Conservation (phyloP, 1,140 invertebrate genomes). For the Bombus turneri region DNA sequence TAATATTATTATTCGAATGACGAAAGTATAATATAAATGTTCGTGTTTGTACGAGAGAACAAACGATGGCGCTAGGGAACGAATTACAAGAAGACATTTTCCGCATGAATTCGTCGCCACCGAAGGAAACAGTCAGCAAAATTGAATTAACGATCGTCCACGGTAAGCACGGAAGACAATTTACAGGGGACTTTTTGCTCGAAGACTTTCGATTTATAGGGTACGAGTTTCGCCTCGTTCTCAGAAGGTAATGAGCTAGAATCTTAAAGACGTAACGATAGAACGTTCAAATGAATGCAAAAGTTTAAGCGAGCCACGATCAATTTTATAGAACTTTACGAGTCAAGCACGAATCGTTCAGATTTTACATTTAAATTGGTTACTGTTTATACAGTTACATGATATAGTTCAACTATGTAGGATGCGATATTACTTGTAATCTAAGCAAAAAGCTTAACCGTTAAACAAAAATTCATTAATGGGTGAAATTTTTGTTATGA, state of each 20-base stretch:
- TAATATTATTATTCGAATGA: too few species aligned
- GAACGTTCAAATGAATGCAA: not conserved
- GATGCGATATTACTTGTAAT: too few species aligned
- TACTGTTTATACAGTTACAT: not conserved
- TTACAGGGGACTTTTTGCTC: not conserved
- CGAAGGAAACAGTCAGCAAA: not conserved
- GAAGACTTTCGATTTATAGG: not conserved
- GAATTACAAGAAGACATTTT: not conserved
- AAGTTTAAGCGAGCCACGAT: not conserved
- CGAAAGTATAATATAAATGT: not conserved
- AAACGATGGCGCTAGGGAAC: not conserved
- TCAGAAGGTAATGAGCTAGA: not conserved
- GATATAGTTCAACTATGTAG: too few species aligned
- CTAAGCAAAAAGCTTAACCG: not conserved
- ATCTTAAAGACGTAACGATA: not conserved
- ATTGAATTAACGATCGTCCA: constrained; percentile 24
- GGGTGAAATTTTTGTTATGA: not conserved
- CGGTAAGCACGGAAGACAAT: not conserved
- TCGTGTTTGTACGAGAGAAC: not conserved
- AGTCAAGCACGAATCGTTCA: not conserved
- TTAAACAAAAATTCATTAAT: not conserved
- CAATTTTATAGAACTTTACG: not conserved
- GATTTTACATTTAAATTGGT: not conserved
- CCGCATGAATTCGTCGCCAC: not conserved
- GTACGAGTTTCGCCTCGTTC: not conserved